These are phyloP conservation scores for Alviniconcha strummeri DNA, from an alignment of 2,888 invertebrate genomes.

Conservation along the genomic window DNA sequence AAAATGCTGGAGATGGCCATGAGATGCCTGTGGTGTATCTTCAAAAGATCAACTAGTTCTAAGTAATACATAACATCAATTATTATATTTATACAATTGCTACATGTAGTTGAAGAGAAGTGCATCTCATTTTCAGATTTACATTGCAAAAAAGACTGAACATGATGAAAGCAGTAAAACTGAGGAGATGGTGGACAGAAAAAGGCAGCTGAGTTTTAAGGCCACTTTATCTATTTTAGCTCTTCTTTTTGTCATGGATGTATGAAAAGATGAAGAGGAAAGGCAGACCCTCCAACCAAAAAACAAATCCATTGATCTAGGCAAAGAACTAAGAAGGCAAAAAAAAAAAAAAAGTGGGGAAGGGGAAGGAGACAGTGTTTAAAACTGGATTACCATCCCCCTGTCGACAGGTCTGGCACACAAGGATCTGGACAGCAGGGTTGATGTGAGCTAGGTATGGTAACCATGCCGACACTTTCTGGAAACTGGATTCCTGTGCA, in stretches of 20 bases:
- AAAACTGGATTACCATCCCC: constrained; percentile 45
- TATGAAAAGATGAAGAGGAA: not conserved
- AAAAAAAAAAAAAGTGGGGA: not conserved
- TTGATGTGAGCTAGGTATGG: constrained; percentile 75
- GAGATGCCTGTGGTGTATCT: no score
- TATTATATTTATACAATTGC: no score
- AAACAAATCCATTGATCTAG: no score
- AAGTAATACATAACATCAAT: no score
- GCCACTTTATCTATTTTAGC: no score
- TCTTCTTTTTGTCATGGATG: no score
- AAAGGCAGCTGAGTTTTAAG: no score
- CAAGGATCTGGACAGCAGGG: constrained; percentile 78
- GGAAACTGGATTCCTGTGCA: constrained; percentile 72
- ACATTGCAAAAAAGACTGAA: not conserved
- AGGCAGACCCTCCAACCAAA: not conserved
- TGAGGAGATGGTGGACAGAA: no score
- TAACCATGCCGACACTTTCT: constrained; percentile 74
- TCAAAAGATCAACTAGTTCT: no score
- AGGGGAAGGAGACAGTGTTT: not conserved
- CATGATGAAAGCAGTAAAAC: not conserved
- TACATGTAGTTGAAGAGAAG: no score
- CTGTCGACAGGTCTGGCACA: constrained; percentile 75
- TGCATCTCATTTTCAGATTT: no score
- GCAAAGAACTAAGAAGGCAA: not conserved
- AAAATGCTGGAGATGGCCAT: no score